Base-by-base conservation (phyloP, 53 echinoderm and acorn worm species). In the Actinopyga echinites region DNA sequence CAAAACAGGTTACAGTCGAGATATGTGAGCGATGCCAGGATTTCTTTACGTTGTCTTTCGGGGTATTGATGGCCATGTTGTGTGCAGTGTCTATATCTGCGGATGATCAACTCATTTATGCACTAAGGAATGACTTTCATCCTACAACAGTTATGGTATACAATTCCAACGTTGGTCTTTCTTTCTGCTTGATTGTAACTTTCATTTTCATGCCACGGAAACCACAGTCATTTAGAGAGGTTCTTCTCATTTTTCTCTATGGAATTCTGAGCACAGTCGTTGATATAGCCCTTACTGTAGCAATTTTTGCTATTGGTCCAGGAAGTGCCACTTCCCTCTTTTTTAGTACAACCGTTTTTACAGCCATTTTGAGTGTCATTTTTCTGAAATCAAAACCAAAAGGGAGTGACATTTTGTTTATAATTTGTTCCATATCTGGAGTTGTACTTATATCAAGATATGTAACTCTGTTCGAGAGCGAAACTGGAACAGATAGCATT, bases 291-390 rank as follows among this genome's bases (percentile, higher is more conserved):
- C 22, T 71, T 23, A 25, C 23, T 2, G 38, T 71, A 33, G 6
- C 45, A 21, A 42, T 71, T 23, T 44, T 71, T 44, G 26, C 13
- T 23, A 71, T 71, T 42, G 71, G 71, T 33, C 71, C 71, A 23
- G 71, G 71, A 22, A 42, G 8, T 42, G 40, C 71, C 19, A 23
- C 28, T 5, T 40, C 71, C 8, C 15, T 71, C 13, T n/a, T 23
- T 20, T 71, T 44, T n/a, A 71, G 40, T 8, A 0, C 44, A 23
- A 71, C 71, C 24, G n/a, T 71, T 6, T 71, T 71, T 24, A 19
- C 71, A n/a, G 43, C n/a, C 0, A 44, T 71, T 1, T 24, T 71
- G 0, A 71, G 45, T 24, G 7, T 23, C 8, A 34, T 71, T 6
- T 71, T 71, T 40, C 71, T 40, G 1, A 71, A 15, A 8, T 5